Evolutionary conservation across 2,888 invertebrate genomes (phyloP), one percentile per base, ranked within the genome.

Genomic region (Agrotis segetum): DNA sequence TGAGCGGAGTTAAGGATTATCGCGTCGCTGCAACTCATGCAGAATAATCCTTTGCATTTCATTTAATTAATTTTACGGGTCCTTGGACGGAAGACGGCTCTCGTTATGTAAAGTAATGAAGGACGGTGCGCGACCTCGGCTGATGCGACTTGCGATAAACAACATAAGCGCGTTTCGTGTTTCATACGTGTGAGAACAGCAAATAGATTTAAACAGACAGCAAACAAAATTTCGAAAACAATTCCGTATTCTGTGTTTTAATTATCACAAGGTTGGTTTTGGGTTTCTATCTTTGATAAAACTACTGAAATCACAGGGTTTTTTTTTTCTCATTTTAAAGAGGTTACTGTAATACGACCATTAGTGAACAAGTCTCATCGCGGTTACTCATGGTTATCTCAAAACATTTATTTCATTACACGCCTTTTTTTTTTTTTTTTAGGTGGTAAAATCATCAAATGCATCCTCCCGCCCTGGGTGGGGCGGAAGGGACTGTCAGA

Each of bases 41-140:
- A 85, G 85, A 88, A 88, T 88, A 88, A 89, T 88, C 87, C 85
- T 86, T 88, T 88, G 88, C 89, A 88, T 91, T 91, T 90, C 85
- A 84, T 92, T 90, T 89, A 91, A 92, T 92, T 92, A 92, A 92
- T 92, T 92, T 90, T 82, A 88, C 87, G 88, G 86, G 84, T 89
- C 77, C 87, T 90, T 88, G 87, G 83, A 84, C 79, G 78, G 79
- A 77, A 88, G 85, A 85, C 82, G 85, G 70, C 73, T 83, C 86
- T 88, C 84, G 85, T 89, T 87, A 87, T 74, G 78, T 73, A 65
- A 69, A 71, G 79, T 74, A 79, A 84, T 77, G 71, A 78, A 73
- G 72, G 6, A 3, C 55, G 2, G 34, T 13, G 2, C n/a, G n/a
- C 56, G 34, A 1, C 56, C 34, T 34, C n/a, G 40, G 56, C n/a